phyloP scores from a whole-genome alignment of 1,140 invertebrate species.

The Metopolophium dirhodum region DNA sequence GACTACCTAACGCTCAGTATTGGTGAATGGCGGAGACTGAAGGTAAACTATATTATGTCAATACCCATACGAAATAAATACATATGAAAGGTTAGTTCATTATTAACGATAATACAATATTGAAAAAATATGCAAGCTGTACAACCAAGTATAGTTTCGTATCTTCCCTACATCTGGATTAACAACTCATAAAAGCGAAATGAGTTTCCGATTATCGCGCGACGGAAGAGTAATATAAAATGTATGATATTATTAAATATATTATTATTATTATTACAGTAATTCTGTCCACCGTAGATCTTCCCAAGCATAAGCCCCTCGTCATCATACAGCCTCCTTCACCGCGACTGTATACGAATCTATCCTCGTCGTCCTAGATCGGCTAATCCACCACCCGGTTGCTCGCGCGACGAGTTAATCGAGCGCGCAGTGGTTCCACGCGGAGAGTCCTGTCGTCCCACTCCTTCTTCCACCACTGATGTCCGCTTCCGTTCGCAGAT shows the following conservation, averaged over 20 bases:
- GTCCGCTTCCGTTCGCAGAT: not conserved
- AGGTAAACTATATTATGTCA: too few species aligned
- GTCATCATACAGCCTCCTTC: not conserved
- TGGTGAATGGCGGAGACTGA: too few species aligned
- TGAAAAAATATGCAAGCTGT: too few species aligned
- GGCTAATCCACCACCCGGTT: not conserved
- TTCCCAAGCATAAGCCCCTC: not conserved
- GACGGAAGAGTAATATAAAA: too few species aligned
- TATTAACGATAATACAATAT: too few species aligned
- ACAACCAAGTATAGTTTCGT: too few species aligned
- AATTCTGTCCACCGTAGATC: not conserved
- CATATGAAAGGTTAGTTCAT: too few species aligned
- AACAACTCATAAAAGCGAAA: too few species aligned
- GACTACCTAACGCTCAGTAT: too few species aligned
- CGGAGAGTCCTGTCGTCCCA: not conserved
- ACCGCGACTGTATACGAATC: not conserved
- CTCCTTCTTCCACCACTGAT: not conserved
- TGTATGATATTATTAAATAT: not conserved
- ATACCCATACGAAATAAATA: too few species aligned
- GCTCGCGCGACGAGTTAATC: constrained; percentile 21
- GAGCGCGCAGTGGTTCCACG: not conserved
- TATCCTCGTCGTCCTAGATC: not conserved
- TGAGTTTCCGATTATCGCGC: too few species aligned
- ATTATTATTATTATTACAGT: not conserved
- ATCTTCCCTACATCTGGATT: too few species aligned